phyloP scores from a whole-genome alignment of 2,797 vertebrate species.

The Meda fulgida region DNA sequence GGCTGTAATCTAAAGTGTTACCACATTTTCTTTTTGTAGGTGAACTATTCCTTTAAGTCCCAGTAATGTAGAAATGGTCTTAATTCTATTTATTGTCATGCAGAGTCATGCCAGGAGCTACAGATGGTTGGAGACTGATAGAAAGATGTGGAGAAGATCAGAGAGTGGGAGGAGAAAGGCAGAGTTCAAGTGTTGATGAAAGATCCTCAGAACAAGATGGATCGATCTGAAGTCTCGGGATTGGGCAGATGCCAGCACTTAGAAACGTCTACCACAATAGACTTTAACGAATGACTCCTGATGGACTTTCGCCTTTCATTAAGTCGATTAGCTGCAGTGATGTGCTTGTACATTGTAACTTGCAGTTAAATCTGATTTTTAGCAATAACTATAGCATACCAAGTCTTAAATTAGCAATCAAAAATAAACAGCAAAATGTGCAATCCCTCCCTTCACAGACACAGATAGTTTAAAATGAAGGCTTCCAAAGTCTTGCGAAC shows the following conservation, averaged over 20 bases:
- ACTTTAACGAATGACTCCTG: conserved; percentile 30
- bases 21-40: neutral
- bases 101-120: conserved; percentile 47
- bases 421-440: neutral
- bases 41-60: neutral
- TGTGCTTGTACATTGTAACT: neutral
- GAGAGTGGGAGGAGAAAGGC: conserved; percentile 27
- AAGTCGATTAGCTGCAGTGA: conserved; percentile 5
- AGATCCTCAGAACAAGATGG: conserved; percentile 25
- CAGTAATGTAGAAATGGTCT: conserved; percentile 19
- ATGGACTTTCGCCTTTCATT: conserved; percentile 37
- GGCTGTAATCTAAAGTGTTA: too few relatives aligned
- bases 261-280: neutral
- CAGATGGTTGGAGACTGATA: conserved; percentile 44
- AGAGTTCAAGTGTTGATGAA: conserved; percentile 41
- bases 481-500: conserved; percentile 12
- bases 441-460: neutral
- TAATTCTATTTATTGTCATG: conserved; percentile 42
- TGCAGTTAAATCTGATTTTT: neutral
- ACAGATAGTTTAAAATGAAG: conserved; percentile 6
- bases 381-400: neutral
- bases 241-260: conserved; percentile 33
- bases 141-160: conserved; percentile 36
- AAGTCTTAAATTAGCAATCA: neutral
- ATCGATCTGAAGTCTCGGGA: conserved; percentile 24